phyloP scores from a whole-genome alignment of 2,888 invertebrate species.

The Trissolcus japonicus region DNA sequence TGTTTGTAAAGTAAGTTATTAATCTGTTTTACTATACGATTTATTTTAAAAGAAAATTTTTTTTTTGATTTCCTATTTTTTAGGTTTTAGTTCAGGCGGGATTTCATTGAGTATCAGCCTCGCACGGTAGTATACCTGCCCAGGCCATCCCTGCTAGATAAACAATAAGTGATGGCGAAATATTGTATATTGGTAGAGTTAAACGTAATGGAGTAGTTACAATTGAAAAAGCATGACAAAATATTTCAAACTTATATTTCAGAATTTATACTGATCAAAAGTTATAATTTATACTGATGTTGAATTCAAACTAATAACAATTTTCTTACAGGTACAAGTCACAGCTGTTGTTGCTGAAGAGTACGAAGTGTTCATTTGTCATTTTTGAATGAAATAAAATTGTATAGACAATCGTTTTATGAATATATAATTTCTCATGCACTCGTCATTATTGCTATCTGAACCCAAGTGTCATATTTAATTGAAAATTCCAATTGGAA shows the following conservation, averaged over 20 bases:
- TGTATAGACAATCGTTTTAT: not conserved
- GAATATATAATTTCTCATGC: too few species aligned
- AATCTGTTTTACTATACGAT: not conserved
- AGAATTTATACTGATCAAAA: not conserved
- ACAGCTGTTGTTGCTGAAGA: not conserved
- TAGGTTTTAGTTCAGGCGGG: constrained; percentile 14
- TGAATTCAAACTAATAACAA: too few species aligned
- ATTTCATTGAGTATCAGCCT: not conserved
- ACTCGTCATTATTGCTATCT: too few species aligned
- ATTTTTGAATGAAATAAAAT: not conserved
- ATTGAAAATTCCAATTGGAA: too few species aligned
- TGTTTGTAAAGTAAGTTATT: constrained; percentile 65
- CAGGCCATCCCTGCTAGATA: constrained; percentile 4
- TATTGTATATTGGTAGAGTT: constrained; percentile 15
- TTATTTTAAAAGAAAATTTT: not conserved
- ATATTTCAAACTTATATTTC: too few species aligned
- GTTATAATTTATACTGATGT: not conserved
- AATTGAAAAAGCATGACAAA: constrained; percentile 10
- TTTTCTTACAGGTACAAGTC: not conserved
- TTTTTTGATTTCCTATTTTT: not conserved
- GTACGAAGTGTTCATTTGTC: not conserved
- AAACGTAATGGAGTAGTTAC: constrained; percentile 5
- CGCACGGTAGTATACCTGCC: constrained; percentile 1
- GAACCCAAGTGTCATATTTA: too few species aligned
- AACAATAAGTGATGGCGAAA: constrained; percentile 10